These are phyloP conservation scores for Caenorhabditis uteleia DNA, from an alignment of 2,888 invertebrate species.

Conservation along the genomic window DNA sequence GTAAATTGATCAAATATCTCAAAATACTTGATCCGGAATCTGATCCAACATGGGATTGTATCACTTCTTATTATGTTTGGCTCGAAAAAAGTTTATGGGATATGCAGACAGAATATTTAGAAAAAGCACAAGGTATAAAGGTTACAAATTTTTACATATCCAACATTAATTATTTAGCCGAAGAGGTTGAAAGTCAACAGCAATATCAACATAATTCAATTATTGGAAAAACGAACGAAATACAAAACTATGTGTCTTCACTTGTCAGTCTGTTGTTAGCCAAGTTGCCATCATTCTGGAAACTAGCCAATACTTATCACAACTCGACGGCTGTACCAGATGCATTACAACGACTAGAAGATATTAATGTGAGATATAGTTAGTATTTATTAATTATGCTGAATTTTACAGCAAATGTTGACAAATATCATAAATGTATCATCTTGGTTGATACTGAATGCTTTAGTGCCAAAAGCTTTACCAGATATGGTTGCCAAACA, in stretches of 20 bases:
- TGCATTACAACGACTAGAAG: constrained; percentile 72
- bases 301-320: constrained; percentile 90
- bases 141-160: background rate
- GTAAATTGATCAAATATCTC: constrained; percentile 82
- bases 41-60: constrained; percentile 96
- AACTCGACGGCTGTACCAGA: constrained; percentile 75
- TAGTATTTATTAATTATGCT: background rate
- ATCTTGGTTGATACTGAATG: constrained; percentile 68
- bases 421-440: constrained; percentile 65
- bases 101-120: constrained; percentile 71
- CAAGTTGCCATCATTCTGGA: constrained; percentile 81
- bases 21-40: constrained; percentile 79
- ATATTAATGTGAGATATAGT: constrained; percentile 60
- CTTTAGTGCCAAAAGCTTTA: constrained; percentile 59
- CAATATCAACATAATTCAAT: constrained; percentile 6
- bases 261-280: constrained; percentile 80
- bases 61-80: constrained; percentile 83
- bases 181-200: constrained; percentile 10
- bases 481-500: constrained; percentile 31
- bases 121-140: constrained; percentile 18
- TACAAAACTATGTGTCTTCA: constrained; percentile 79
- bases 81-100: constrained; percentile 78
- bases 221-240: constrained; percentile 21
- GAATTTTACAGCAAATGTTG: constrained; percentile 65
- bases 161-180: background rate